Percentiles rank a stretch among this genome's conserved stretches.
Evolutionary conservation across 1,140 invertebrate genomes (phyloP).

Genomic region (Drosophila mayri): DNA sequence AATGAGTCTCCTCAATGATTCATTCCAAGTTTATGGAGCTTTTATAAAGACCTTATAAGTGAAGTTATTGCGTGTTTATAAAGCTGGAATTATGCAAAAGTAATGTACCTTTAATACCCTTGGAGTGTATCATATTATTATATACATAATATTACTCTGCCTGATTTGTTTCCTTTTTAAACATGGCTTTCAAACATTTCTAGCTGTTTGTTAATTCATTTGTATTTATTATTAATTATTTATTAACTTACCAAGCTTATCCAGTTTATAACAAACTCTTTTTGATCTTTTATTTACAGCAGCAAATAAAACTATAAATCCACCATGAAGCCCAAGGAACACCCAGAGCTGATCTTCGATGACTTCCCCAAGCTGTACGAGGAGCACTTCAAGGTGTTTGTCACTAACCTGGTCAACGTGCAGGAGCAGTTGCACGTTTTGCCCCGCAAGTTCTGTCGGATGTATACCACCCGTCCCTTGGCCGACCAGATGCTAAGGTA

Average conservation of each 20-base stretch:
- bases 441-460: constrained; percentile 60
- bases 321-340: constrained; percentile 54
- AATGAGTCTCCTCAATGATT: constrained; percentile 13
- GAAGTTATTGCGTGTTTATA: background rate
- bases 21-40: background rate
- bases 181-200: too few species aligned
- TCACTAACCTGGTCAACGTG: constrained; percentile 46
- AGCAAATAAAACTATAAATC: background rate
- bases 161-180: too few species aligned
- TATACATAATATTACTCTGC: too few species aligned
- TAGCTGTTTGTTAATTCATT: too few species aligned
- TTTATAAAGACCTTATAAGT: constrained; percentile 3
- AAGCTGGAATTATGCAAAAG: background rate
- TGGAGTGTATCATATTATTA: too few species aligned
- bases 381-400: constrained; percentile 48
- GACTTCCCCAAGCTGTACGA: constrained; percentile 64
- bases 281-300: background rate
- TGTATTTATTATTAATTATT: background rate
- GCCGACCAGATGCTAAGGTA: constrained; percentile 47
- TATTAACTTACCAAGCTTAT: background rate
- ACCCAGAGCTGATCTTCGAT: constrained; percentile 61
- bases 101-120: background rate
- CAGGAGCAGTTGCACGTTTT: constrained; percentile 35
- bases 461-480: constrained; percentile 61
- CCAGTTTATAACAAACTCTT: background rate